Evolutionary conservation across 2,113 vertebrate species (phyloP).

Genomic region (Chitala chitala): DNA sequence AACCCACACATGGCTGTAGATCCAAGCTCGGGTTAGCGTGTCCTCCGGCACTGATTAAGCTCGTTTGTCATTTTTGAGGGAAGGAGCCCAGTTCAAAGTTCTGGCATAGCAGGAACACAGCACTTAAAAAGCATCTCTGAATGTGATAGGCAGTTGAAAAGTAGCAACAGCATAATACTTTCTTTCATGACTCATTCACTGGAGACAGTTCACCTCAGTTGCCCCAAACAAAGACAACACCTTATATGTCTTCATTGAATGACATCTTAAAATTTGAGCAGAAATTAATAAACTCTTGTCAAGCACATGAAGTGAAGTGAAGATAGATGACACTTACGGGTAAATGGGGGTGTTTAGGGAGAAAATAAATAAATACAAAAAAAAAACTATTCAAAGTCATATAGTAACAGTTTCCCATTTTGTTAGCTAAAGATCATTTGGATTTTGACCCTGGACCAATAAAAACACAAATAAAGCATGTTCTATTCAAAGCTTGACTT

Average conservation of each 20-base stretch:
- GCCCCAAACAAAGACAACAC: constrained; percentile 29
- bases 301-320: constrained; percentile 27
- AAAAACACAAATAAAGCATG: neutral
- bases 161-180: constrained; percentile 30
- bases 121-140: constrained; percentile 21
- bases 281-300: constrained; percentile 53
- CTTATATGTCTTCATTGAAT: constrained; percentile 36
- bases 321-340: constrained; percentile 40
- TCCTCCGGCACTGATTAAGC: constrained; percentile 32
- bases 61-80: constrained; percentile 31
- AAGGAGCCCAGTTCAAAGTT: constrained; percentile 29
- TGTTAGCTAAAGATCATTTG: constrained; percentile 9
- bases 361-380: constrained; percentile 26
- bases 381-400: constrained; percentile 15
- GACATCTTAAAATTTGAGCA: constrained; percentile 33
- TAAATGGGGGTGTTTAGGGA: constrained; percentile 32
- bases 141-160: constrained; percentile 33
- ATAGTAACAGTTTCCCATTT: constrained; percentile 27
- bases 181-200: constrained; percentile 31
- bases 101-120: constrained; percentile 35
- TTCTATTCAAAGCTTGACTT: neutral
- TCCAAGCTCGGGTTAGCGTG: constrained; percentile 33
- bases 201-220: constrained; percentile 42
- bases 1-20: constrained; percentile 12
- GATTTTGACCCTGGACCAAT: neutral